These are phyloP conservation scores for Enteromius mattozi DNA, from an alignment of 2,797 vertebrate genomes.

Conservation along the genomic window DNA sequence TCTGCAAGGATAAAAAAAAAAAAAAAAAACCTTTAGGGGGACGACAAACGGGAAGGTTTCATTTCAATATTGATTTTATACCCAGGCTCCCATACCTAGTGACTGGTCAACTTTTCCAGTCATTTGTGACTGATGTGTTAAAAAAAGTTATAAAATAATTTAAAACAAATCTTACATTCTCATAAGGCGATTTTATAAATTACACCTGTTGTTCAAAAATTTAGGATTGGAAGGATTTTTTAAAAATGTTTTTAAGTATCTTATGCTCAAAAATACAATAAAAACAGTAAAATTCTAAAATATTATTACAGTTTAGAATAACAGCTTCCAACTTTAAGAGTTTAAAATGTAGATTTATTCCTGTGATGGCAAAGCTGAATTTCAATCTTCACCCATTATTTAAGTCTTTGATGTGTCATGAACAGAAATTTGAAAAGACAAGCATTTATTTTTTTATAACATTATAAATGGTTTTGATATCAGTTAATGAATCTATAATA, in stretches of 20 bases:
- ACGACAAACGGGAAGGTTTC: neutral
- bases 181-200: neutral
- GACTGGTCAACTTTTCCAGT: neutral
- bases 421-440: neutral
- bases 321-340: neutral
- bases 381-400: neutral
- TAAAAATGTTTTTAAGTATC: neutral
- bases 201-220: neutral
- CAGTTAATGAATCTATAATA: neutral
- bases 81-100: neutral
- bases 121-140: neutral
- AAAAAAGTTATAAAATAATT: neutral
- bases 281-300: neutral
- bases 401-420: neutral
- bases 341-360: slow-evolving; percentile 1
- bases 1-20: slow-evolving; percentile 77
- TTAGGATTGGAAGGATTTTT: neutral
- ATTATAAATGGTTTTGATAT: neutral
- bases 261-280: neutral
- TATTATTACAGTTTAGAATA: neutral
- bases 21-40: neutral
- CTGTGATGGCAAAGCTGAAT: neutral
- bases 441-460: neutral
- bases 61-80: slow-evolving; percentile 18
- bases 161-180: neutral